Conservation (phyloP, 2,888 invertebrate species). For the Drosophila borealis region DNA sequence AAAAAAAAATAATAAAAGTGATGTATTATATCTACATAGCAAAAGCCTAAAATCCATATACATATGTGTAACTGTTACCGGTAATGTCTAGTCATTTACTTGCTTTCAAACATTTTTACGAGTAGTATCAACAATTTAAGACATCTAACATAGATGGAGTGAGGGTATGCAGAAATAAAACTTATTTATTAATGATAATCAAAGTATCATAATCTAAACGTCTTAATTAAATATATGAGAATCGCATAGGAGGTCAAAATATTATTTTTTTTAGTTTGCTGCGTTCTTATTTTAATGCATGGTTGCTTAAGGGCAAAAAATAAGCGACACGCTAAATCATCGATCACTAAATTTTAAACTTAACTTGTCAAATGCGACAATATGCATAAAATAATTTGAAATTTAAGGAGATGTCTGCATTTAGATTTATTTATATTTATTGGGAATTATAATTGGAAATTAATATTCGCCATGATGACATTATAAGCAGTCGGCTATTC, state of each 20-base stretch:
- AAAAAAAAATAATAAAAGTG: constrained; percentile 8
- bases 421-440: background rate
- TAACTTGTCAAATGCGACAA: background rate
- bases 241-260: no score
- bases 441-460: background rate
- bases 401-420: background rate
- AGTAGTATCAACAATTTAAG: constrained; percentile 6
- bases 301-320: background rate
- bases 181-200: no score
- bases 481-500: constrained; percentile 2
- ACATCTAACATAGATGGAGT: no score
- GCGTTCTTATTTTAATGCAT: background rate
- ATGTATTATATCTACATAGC: background rate
- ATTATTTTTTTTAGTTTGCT: no score
- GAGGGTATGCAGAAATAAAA: no score
- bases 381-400: constrained; percentile 6
- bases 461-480: background rate
- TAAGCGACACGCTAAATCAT: background rate
- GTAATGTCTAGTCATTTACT: constrained; percentile 18
- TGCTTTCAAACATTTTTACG: constrained; percentile 11
- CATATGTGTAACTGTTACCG: constrained; percentile 2
- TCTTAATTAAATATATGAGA: no score
- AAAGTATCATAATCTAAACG: no score
- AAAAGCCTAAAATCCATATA: constrained; percentile 3
- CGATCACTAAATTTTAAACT: background rate